phyloP scores from a whole-genome alignment of 2,888 invertebrate genomes.

The Drosophila quasianomalipes region DNA sequence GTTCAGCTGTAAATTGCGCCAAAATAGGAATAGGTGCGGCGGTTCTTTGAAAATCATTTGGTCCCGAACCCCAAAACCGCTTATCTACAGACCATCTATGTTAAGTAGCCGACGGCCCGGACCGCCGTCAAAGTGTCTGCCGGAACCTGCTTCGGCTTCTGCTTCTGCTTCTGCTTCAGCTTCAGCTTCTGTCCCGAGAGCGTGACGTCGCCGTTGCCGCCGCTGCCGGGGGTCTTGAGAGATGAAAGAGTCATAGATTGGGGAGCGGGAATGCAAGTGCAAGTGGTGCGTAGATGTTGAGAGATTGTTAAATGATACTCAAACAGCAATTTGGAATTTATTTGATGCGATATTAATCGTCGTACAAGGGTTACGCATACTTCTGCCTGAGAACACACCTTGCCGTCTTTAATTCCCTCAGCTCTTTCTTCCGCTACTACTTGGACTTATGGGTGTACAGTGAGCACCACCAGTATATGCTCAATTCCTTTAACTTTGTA shows the following conservation, averaged over 20 bases:
- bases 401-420: constrained; percentile 29
- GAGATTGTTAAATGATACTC: constrained; percentile 78
- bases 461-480: not conserved
- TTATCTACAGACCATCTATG: constrained; percentile 68
- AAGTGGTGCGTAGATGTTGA: constrained; percentile 65
- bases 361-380: constrained; percentile 69
- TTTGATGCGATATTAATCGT: constrained; percentile 79
- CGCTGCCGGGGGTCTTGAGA: constrained; percentile 49
- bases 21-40: constrained; percentile 24
- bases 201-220: constrained; percentile 33
- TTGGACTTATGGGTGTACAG: not conserved
- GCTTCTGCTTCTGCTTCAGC: constrained; percentile 31
- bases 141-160: constrained; percentile 56
- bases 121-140: constrained; percentile 70
- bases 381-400: constrained; percentile 60
- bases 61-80: constrained; percentile 29
- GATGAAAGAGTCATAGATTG: constrained; percentile 20
- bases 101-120: constrained; percentile 42
- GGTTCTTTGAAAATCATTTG: constrained; percentile 54
- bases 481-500: not conserved
- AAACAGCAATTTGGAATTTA: constrained; percentile 77
- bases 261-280: constrained; percentile 24
- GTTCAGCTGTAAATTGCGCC: constrained; percentile 25
- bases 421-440: not conserved
- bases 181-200: constrained; percentile 39